phyloP scores from a whole-genome alignment of 2,888 invertebrate genomes.

The Tachina lurida region DNA sequence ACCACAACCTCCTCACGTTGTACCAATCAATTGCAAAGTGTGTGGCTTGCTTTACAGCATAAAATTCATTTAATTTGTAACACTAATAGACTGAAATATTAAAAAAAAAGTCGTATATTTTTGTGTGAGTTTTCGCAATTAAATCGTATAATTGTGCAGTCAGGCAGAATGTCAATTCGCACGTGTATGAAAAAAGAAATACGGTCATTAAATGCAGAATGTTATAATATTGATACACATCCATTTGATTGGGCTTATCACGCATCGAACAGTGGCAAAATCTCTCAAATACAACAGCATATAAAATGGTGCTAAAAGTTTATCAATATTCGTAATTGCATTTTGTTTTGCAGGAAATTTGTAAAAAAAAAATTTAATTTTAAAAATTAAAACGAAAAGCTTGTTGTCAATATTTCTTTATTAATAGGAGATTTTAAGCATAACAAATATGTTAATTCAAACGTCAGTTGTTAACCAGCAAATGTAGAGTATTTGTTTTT shows the following conservation, averaged over 20 bases:
- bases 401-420: slow-evolving; percentile 2
- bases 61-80: slow-evolving; percentile 29
- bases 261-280: neutral
- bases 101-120: neutral
- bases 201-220: slow-evolving; percentile 26
- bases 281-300: neutral
- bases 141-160: slow-evolving; percentile 47
- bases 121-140: slow-evolving; percentile 46
- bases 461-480: neutral
- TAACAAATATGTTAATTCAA: neutral
- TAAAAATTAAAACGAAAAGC: neutral
- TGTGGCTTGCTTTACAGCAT: neutral
- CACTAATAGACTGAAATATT: slow-evolving; percentile 4
- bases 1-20: too few species aligned
- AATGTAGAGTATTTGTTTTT: neutral
- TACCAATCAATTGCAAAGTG: too few species aligned
- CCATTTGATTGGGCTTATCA: neutral
- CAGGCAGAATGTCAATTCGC: slow-evolving; percentile 42
- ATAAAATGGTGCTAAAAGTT: neutral
- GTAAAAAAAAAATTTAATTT: neutral
- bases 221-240: neutral
- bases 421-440: neutral
- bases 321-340: neutral
- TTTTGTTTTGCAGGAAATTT: neutral
- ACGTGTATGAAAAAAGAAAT: neutral